Base-by-base conservation (phyloP, 2,113 vertebrate genomes). In the Brachypteracias leptosomus region DNA sequence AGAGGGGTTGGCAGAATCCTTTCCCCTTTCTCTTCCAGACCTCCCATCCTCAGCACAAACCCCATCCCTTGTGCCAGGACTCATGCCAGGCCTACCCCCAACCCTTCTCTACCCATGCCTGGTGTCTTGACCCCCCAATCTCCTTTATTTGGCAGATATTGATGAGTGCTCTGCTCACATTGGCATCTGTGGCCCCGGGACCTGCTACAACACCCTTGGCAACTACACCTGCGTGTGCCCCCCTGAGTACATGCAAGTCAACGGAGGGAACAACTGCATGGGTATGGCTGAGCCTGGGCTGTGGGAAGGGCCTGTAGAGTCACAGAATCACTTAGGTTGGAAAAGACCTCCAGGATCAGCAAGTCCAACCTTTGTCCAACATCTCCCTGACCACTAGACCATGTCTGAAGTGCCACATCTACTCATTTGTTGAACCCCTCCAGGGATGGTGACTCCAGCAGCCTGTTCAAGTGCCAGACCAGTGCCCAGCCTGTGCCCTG, bases 151-250 rank as follows among this genome's bases (percentile, higher is more conserved):
- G 85, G 7, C 95, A 99, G 99, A 99, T 93, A 98, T 99, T 3
- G 98, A 99, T 4, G 99, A 99, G 90, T 99, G 99, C 91, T 98
- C 98, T 3, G 92, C 97, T 26, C 99, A 99, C 92, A 97, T 98
- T 3, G 99, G 98, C 11, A 98, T 99, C 97, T 99, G 99, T 2
- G 99, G 99, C 52, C 99, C 99, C 0, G 99, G 99, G 18, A 99
- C 99, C 74, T 99, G 99, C 97, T 99, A 99, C 97, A 99, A 99
- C 98, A 99, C 99, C 29, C 95, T 99, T 33, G 99, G 99, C 78
- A 99, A 98, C 98, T 99, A 99, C 97, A 99, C 99, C 18, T 99
- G 99, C 1, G 98, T 99, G 85, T 99, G 99, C 83, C 99, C 99
- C 0, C 98, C 98, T 0, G 99, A 99, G 82, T 99, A 99, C 97